Evolutionary conservation across 1,140 invertebrate species (phyloP), one percentile per base, ranked within the genome.

Genomic region (Watersipora subatra): DNA sequence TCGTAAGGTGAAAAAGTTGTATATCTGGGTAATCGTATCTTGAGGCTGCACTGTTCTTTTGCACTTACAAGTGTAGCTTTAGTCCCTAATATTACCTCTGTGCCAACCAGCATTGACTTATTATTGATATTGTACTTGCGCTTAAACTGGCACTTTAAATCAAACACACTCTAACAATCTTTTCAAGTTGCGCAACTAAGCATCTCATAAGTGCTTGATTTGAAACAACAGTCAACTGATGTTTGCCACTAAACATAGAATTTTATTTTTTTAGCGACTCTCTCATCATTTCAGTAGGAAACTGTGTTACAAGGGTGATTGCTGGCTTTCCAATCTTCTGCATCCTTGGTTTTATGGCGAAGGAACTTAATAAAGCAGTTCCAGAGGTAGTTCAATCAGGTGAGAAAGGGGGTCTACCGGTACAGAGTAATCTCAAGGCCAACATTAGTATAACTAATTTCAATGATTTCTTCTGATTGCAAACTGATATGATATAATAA

Each of bases 301-400:
- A 99, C 76, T 93, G 93, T 73, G 87, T 88, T 65, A 98, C 96
- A 0, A 97, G 93, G 12, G 89, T 99, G 86, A 97, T 98, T 76
- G 94, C 95, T 63, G 95, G 93, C 0, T 90, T 98, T 64, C 94
- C 98, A 1, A 93, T 98, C 17, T 99, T 99, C 75, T 93, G 93
- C 0, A 90, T 98, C 20, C 91, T 99, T 65, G 96, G 95, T 7
- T 79, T 78, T 69, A 78, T 80, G 73, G 74, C 77, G 0, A 65
- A 78, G 34, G 69, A 76, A 64, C 75, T 77, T 57, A 66, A 73
- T 20, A 67, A 71, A 63, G 67, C 69, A 2, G 72, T 80, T 24
- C 69, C 69, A 63, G 61, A 73, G 34, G 78, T 80, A 0, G 78
- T 75, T 1, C 71, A 71, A 1, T 73, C 71, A 55, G 78, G 78